Conservation (phyloP, 2,888 invertebrate species). For the Tuberolachnus salignus region DNA sequence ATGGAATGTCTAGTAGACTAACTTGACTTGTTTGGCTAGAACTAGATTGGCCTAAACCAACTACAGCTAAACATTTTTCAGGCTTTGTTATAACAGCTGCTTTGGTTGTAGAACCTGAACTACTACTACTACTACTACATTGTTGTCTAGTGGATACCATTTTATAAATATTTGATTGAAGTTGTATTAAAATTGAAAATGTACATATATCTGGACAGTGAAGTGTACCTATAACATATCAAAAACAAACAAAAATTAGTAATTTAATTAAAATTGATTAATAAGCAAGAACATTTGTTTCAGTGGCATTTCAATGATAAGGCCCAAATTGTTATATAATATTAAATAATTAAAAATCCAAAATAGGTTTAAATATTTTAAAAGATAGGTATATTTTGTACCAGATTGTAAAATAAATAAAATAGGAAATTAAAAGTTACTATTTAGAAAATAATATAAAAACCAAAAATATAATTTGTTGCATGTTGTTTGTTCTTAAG, state of each 20-base stretch:
- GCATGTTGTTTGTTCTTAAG: too few relatives aligned
- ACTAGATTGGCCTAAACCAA: slow-evolving; percentile 17
- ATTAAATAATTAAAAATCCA: too few relatives aligned
- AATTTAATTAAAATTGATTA: background rate
- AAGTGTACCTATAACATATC: slow-evolving; percentile 1
- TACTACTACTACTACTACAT: slow-evolving; percentile 63
- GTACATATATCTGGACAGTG: background rate
- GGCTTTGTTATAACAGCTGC: slow-evolving; percentile 29
- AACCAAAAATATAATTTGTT: too few relatives aligned
- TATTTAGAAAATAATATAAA: too few relatives aligned
- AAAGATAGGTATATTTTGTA: too few relatives aligned
- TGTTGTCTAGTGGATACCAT: slow-evolving; percentile 70
- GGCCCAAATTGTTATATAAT: too few relatives aligned
- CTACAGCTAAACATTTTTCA: slow-evolving; percentile 30
- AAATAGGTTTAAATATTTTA: too few relatives aligned
- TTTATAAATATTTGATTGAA: slow-evolving; percentile 25
- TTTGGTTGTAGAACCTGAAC: slow-evolving; percentile 49
- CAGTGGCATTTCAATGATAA: too few relatives aligned
- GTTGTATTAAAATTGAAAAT: background rate
- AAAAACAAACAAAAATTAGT: background rate
- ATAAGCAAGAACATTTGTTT: too few relatives aligned
- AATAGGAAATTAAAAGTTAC: too few relatives aligned
- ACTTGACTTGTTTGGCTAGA: slow-evolving; percentile 25
- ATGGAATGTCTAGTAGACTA: slow-evolving; percentile 75
- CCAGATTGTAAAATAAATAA: too few relatives aligned